These are phyloP conservation scores for Argyrosomus regius DNA, from an alignment of 2,797 vertebrate genomes.

Conservation along the genomic window DNA sequence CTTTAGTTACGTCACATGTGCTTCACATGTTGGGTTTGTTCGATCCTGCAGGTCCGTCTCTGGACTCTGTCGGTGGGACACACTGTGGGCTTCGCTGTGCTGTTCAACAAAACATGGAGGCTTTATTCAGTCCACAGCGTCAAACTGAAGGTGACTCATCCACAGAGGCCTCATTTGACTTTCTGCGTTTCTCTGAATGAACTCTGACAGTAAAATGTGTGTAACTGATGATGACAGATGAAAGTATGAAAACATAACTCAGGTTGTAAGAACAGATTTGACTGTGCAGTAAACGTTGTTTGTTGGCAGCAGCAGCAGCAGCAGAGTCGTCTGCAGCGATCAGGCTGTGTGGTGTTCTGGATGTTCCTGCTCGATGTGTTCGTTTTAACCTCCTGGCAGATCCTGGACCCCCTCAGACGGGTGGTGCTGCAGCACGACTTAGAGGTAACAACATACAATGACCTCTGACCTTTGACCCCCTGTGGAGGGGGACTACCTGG, in stretches of 20 bases:
- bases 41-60: constrained; percentile 86
- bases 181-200: neutral
- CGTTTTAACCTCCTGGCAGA: constrained; percentile 92
- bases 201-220: neutral
- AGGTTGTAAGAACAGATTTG: neutral
- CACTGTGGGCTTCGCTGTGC: constrained; percentile 88
- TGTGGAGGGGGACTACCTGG: too few species aligned
- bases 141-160: constrained; percentile 85
- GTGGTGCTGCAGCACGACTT: constrained; percentile 87
- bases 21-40: neutral
- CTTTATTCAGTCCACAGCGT: constrained; percentile 86
- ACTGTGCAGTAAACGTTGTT: too few species aligned
- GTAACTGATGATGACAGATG: too few species aligned
- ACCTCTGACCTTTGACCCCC: too few species aligned
- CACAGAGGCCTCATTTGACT: too few species aligned
- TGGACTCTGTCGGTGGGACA: constrained; percentile 93
- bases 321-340: constrained; percentile 86
- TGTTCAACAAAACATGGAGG: constrained; percentile 91
- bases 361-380: constrained; percentile 91
- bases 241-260: neutral
- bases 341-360: constrained; percentile 77
- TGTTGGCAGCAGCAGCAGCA: constrained; percentile 1
- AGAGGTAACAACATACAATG: constrained; percentile 81
- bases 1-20: too few species aligned
- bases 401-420: constrained; percentile 91